Conservation (phyloP, 2,888 invertebrate genomes). For the Heliconius cydno region DNA sequence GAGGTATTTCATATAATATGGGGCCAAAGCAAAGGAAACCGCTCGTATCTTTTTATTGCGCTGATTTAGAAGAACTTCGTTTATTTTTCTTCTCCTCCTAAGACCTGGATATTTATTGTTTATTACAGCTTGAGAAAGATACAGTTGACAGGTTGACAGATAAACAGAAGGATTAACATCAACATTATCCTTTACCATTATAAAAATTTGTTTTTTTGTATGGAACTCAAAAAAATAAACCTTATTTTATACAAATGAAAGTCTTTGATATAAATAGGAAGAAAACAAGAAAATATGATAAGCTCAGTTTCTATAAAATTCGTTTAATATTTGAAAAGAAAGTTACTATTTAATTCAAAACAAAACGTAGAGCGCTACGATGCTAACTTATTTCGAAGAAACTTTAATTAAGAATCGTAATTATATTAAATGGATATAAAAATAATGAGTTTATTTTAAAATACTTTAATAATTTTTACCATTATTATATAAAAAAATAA, state of each 20-base stretch:
- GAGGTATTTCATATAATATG: too few species aligned
- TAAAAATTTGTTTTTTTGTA: background rate
- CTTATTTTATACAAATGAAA: background rate
- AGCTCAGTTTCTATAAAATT: background rate
- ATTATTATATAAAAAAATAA: slow-evolving; percentile 33
- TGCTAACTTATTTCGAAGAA: background rate
- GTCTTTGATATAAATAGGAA: too few species aligned
- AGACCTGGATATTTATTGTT: background rate
- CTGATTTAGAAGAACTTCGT: too few species aligned
- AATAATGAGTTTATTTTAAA: slow-evolving; percentile 39
- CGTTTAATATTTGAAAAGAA: slow-evolving; percentile 1
- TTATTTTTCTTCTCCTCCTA: background rate
- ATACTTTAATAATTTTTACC: slow-evolving; percentile 29
- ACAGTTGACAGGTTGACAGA: background rate
- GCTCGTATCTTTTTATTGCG: too few species aligned
- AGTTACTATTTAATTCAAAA: background rate
- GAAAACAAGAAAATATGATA: background rate
- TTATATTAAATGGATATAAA: slow-evolving; percentile 37
- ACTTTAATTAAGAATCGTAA: slow-evolving; percentile 31
- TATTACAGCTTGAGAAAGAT: background rate
- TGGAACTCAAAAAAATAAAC: background rate
- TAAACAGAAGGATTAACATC: background rate
- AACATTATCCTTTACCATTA: background rate
- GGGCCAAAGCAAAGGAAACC: too few species aligned
- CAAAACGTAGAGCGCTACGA: background rate